Base-by-base conservation (phyloP, 2,113 vertebrate genomes). In the Oreochromis tanganicae region DNA sequence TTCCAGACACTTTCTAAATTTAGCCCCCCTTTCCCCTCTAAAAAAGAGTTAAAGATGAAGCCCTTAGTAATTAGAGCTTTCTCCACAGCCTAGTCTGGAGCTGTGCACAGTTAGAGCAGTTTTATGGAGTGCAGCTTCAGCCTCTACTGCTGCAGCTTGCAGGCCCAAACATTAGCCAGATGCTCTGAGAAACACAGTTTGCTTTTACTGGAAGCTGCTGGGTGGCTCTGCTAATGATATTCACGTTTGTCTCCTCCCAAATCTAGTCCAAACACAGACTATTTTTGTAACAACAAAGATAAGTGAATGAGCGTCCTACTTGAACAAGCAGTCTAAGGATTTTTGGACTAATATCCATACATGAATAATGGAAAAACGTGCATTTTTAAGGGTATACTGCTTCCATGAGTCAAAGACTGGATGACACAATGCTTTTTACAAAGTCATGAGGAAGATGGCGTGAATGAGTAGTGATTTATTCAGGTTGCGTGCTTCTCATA, bases 21-120 rank as follows among this genome's bases (percentile, higher is more conserved):
- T 94, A 96, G 86, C 27, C 9, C 34, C 24, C 56, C 71, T 50
- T 83, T 14, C 50, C 36, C 56, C 27, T 56, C 55, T 43, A 80
- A 66, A 86, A 50, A 80, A 85, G 80, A 91, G 66, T 84, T 66
- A 61, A 88, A 85, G 73, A 82, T 71, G 87, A 90, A 94, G 91
- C 90, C 88, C 71, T 73, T 79, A 82, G 88, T 96, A 96, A 96
- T 95, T 95, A 96, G 87, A 94, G 89, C 87, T 84, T 92, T 91
- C 81, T 86, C 82, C 81, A 55, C 80, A 73, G 68, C 2, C 21
- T 41, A 61, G 87, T 88, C 92, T 86, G 89, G 81, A 59, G 79
- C 85, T 83, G 90, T 88, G 85, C 92, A 80, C 82, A 94, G 89
- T 82, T 17, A 84, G 83, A 85, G 87, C 68, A 87, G 85, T 81